Conservation (phyloP, 2,797 vertebrate genomes). For the Syngnathus acus region DNA sequence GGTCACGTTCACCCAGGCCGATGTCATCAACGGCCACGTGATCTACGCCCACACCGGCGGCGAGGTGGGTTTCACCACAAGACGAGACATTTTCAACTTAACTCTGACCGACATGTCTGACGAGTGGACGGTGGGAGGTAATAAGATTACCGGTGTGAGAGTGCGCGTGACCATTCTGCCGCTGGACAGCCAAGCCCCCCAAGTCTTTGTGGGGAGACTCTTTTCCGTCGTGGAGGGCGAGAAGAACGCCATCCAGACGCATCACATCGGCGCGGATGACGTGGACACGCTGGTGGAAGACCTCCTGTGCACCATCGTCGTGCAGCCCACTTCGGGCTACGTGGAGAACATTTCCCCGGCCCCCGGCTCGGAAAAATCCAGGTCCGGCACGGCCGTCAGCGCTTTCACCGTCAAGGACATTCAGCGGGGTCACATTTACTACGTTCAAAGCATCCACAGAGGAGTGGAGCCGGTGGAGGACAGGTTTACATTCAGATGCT, state of each 20-base stretch:
- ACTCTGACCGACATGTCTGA: conserved; percentile 87
- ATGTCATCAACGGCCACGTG: conserved; percentile 86
- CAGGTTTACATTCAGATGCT: conserved; percentile 89
- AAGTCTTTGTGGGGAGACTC: conserved; percentile 76
- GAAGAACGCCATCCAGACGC: conserved; percentile 74
- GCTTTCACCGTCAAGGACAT: conserved; percentile 94
- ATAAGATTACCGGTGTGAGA: conserved; percentile 79
- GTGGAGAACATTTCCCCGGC: conserved; percentile 94
- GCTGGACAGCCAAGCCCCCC: conserved; percentile 85
- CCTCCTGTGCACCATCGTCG: conserved; percentile 87
- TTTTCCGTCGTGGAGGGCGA: conserved; percentile 81
- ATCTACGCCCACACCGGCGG: conserved; percentile 85
- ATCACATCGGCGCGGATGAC: conserved; percentile 80
- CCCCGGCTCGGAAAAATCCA: conserved; percentile 92
- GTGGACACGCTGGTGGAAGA: conserved; percentile 82
- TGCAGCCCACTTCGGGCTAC: conserved; percentile 86
- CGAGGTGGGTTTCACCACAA: conserved; percentile 82
- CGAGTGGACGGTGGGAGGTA: conserved; percentile 84
- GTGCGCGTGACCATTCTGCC: conserved; percentile 92
- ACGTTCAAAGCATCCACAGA: conserved; percentile 92
- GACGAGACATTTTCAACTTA: conserved; percentile 86
- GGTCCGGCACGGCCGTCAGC: conserved; percentile 84
- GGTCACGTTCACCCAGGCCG: conserved; percentile 82
- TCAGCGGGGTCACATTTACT: conserved; percentile 83
- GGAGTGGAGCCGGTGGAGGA: conserved; percentile 91